Base-by-base conservation (phyloP, 2,888 invertebrate genomes). In the Limulus polyphemus region DNA sequence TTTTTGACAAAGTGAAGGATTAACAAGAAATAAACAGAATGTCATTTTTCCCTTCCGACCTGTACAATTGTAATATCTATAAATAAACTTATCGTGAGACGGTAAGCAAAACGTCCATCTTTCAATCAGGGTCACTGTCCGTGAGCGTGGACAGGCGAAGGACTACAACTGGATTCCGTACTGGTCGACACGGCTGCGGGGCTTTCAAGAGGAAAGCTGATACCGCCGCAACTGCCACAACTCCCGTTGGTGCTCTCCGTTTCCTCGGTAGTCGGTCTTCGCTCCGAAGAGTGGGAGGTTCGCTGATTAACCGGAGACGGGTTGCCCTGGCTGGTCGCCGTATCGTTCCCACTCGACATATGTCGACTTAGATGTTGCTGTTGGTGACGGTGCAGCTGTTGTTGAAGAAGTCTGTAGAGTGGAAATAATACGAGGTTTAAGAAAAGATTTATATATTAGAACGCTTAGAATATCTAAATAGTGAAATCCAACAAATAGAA, bases 81-180 rank as follows among this genome's bases (percentile, higher is more conserved):
- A 32, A 32, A 32, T 32, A 32, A 32, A 32, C 32, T 32, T 32
- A 32, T 32, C 32, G 32, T 32, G 32, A 32, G 32, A 32, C 32
- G 32, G 32, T 32, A 32, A 32, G 32, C 7, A 32, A 32, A 32
- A 32, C 32, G 32, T 32, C 32, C 32, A 32, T 32, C 2, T 32
- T 32, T 32, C 32, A 32, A 32, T 32, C 32, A 32, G 32, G 54
- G 54, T 54, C 54, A 54, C 54, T 16, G 54, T 32, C 54, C 32
- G 11, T 11, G 54, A 54, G 17, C 54, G 32, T 16, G 54, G 54
- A 17, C 54, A 32, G 54, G 54, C 54, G 54, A 54, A 54, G 16
- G 54, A 54, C 54, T 17, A 17, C 54, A 32, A 54, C 54, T 54
- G 54, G 54, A 54, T n/a, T 54, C 54, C 17, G 54, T 17, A 54